phyloP scores from a whole-genome alignment of 1,140 invertebrate species.

The Agrypnia vestita region DNA sequence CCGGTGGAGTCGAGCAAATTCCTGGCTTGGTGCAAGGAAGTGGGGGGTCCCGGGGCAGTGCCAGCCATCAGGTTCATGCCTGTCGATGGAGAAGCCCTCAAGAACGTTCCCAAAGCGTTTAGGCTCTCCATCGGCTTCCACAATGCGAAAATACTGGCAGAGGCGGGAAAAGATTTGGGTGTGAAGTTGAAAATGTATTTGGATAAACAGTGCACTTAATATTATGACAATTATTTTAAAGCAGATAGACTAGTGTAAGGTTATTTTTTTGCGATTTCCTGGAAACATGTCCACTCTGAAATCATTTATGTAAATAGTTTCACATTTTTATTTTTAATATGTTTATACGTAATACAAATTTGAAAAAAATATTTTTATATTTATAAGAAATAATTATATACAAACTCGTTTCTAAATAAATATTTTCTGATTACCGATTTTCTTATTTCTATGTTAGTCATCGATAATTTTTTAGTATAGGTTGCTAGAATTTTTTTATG shows the following conservation, averaged over 20 bases:
- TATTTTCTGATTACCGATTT: background rate
- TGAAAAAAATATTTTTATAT: background rate
- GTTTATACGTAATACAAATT: background rate
- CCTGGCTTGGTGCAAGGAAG: conserved; percentile 43
- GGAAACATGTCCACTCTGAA: no score
- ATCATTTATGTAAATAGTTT: no score
- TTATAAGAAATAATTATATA: background rate
- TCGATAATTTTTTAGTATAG: no score
- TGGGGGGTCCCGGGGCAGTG: conserved; percentile 43
- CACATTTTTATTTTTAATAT: no score
- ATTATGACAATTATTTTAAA: no score
- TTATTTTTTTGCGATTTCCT: no score
- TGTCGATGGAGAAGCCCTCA: background rate
- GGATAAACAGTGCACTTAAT: background rate
- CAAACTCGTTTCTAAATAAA: background rate
- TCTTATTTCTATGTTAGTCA: no score
- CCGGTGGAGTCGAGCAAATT: conserved; percentile 64
- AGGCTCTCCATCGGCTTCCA: conserved; percentile 69
- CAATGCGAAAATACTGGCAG: conserved; percentile 61
- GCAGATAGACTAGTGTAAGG: no score
- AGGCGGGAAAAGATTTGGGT: conserved; percentile 62
- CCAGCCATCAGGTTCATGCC: conserved; percentile 62
- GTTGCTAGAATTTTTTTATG: no score
- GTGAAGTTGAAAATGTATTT: conserved; percentile 62
- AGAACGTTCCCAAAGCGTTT: conserved; percentile 63